These are phyloP conservation scores for Syrphus vitripennis DNA, from an alignment of 2,888 invertebrate genomes.

Conservation along the genomic window DNA sequence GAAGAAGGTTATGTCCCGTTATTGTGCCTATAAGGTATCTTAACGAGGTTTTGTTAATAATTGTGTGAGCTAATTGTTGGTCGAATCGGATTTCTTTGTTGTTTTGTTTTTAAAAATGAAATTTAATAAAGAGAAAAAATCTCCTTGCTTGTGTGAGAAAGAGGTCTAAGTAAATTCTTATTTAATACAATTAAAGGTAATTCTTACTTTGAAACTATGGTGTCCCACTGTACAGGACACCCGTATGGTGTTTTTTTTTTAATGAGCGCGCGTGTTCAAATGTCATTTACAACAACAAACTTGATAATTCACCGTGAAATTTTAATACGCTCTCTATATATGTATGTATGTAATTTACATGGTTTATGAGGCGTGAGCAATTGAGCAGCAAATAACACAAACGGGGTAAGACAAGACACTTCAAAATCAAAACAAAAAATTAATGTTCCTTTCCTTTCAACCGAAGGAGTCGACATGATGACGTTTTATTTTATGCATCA, in stretches of 20 bases:
- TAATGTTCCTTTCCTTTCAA: constrained; percentile 23
- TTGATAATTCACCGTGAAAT: constrained; percentile 32
- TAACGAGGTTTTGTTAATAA: too few species aligned
- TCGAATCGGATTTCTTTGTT: too few species aligned
- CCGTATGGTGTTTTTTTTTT: not conserved
- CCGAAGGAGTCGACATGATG: not conserved
- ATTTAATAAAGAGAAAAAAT: too few species aligned
- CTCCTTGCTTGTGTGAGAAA: too few species aligned
- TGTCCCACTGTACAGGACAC: not conserved
- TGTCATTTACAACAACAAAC: constrained; percentile 17
- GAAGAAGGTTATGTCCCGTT: too few species aligned
- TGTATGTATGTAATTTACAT: constrained; percentile 24
- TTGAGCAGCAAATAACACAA: constrained; percentile 24
- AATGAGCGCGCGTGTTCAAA: constrained; percentile 39
- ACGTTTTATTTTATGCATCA: constrained; percentile 11
- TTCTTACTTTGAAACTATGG: not conserved
- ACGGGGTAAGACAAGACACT: constrained; percentile 28
- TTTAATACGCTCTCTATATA: not conserved
- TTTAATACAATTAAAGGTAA: not conserved
- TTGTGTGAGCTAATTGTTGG: too few species aligned
- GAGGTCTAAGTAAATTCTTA: too few species aligned
- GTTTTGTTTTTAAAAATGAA: too few species aligned
- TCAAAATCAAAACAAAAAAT: not conserved
- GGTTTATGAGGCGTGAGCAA: constrained; percentile 65
- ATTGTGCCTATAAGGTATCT: too few species aligned